A percentile compares a stretch with the other conserved stretches of the same genome.
Conservation (phyloP, 2,888 invertebrate species). For the Pseudolycoriella hygida region DNA sequence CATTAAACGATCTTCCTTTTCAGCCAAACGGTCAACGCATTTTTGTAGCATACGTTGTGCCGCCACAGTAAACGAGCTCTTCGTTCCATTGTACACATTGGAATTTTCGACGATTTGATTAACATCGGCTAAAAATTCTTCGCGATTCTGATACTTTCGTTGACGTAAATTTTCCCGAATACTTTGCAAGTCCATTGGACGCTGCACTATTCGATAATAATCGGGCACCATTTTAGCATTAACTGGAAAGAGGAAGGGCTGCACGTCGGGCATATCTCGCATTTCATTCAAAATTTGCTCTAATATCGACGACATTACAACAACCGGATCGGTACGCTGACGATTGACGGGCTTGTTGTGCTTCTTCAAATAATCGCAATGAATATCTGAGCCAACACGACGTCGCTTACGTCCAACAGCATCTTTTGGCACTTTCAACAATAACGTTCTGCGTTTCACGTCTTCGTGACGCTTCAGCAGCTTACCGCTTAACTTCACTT, state of each 20-base stretch:
- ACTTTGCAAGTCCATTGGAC: conserved; percentile 94
- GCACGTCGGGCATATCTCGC: conserved; percentile 78
- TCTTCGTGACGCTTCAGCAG: conserved; percentile 79
- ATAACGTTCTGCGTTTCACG: conserved; percentile 58
- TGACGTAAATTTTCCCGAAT: conserved; percentile 79
- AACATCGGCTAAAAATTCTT: conserved; percentile 87
- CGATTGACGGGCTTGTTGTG: conserved; percentile 73
- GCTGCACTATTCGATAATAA: conserved; percentile 78
- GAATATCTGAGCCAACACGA: conserved; percentile 45
- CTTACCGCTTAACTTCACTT: conserved; percentile 77
- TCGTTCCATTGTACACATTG: conserved; percentile 73
- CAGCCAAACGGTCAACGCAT: conserved; percentile 72
- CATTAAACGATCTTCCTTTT: conserved; percentile 90
- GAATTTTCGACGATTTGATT: conserved; percentile 95
- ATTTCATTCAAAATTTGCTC: conserved; percentile 87
- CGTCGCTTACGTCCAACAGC: conserved; percentile 46
- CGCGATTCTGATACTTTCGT: conserved; percentile 86
- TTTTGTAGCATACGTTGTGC: conserved; percentile 77
- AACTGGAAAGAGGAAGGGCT: conserved; percentile 86
- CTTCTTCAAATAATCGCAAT: conserved; percentile 79
- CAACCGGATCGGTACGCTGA: conserved; percentile 86
- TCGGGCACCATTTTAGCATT: conserved; percentile 86
- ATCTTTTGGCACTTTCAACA: conserved; percentile 63
- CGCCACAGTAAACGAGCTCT: conserved; percentile 67
- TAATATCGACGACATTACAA: conserved; percentile 78